Evolutionary conservation across 2,797 vertebrate species (phyloP).

Genomic region (Ciconia nigra): DNA sequence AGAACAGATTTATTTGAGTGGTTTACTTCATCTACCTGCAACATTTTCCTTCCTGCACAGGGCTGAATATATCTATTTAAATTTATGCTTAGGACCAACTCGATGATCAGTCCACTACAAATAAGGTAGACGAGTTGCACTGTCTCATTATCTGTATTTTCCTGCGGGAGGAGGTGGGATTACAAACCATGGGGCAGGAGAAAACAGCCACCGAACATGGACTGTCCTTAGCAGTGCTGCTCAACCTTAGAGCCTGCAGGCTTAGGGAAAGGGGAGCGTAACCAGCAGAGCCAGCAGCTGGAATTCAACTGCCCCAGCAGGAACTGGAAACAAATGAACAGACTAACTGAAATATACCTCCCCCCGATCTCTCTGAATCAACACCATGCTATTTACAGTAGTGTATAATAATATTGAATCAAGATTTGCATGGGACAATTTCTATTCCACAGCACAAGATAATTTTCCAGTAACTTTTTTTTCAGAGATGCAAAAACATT

Average conservation of each 20-base stretch:
- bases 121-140: background rate
- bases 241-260: background rate
- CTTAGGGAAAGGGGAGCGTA: background rate
- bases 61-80: background rate
- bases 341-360: conserved; percentile 30
- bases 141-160: background rate
- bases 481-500: conserved; percentile 50
- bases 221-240: background rate
- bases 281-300: conserved; percentile 40
- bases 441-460: conserved; percentile 30
- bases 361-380: conserved; percentile 44
- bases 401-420: conserved; percentile 68
- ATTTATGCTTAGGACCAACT: background rate
- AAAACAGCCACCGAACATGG: background rate
- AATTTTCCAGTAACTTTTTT: conserved; percentile 28
- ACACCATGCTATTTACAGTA: conserved; percentile 62
- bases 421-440: conserved; percentile 65
- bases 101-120: background rate
- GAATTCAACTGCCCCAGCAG: conserved; percentile 39
- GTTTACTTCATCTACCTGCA: background rate
- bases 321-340: conserved; percentile 51
- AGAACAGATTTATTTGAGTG: background rate
- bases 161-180: background rate
- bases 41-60: background rate
- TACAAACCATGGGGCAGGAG: background rate